Evolutionary conservation across 1,140 invertebrate genomes (phyloP), one percentile per base, ranked within the genome.

Genomic region (Macrotrachela quadricornifera): DNA sequence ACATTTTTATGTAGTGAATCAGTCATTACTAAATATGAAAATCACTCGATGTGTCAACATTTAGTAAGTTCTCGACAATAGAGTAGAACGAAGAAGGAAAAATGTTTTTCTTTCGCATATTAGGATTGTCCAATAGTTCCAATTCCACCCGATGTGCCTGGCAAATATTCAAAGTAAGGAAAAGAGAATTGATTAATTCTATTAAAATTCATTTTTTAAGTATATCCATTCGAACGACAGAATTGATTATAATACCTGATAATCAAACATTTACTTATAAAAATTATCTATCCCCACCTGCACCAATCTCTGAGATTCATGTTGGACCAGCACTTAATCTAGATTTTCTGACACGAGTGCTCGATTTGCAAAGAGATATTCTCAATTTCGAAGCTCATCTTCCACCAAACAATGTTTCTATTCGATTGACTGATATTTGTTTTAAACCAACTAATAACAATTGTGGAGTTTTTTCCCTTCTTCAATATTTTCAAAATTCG

Each of bases 161-260:
- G n/a, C n/a, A n/a, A n/a, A n/a, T n/a, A n/a, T n/a, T n/a, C n/a
- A n/a, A n/a, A n/a, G n/a, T n/a, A n/a, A n/a, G n/a, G n/a, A n/a
- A n/a, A n/a, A n/a, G n/a, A n/a, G n/a, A n/a, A n/a, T n/a, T n/a
- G n/a, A n/a, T n/a, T n/a, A n/a, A n/a, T n/a, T n/a, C n/a, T 30
- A 2, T 30, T 30, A 30, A 4, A 30, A 4, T 30, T 30, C 21
- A 2, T 30, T 30, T 30, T 30, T 30, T 8, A 4, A 73, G 85
- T 56, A 91, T 91, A 0, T 97, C 97, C 68, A 96, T 91, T 68
- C 76, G 94, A 56, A 83, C 80, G 2, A 85, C 95, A 69, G 85
- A 90, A 69, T 66, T 92, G 40, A 90, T 85, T 52, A 76, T 84
- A 9, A 63, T 63, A 8, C 61, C 68, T 15, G 66, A 43, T 58